phyloP scores from a whole-genome alignment of 2,797 vertebrate species.

The Pangasius mekongensis region DNA sequence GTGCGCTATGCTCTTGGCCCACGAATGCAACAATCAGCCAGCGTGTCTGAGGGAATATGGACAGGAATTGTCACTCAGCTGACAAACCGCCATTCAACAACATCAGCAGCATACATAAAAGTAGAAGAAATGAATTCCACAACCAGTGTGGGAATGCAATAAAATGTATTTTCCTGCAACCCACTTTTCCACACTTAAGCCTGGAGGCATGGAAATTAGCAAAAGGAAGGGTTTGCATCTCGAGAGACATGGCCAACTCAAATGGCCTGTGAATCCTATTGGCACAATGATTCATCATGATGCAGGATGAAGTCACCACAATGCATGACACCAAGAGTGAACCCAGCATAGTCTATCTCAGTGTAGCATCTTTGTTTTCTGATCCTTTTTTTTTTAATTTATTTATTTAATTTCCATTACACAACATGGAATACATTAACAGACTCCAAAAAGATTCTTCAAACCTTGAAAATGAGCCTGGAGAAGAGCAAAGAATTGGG shows the following conservation, averaged over 20 bases:
- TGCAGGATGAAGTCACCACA: slow-evolving; percentile 52
- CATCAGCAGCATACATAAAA: slow-evolving; percentile 64
- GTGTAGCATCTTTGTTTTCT: background rate
- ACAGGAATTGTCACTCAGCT: slow-evolving; percentile 67
- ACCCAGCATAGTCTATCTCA: slow-evolving; percentile 19
- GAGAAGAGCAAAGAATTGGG: slow-evolving; percentile 24
- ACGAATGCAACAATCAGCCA: slow-evolving; percentile 72
- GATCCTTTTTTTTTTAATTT: background rate
- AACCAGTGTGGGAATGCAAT: slow-evolving; percentile 78
- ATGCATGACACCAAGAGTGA: slow-evolving; percentile 48
- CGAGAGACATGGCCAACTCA: slow-evolving; percentile 53
- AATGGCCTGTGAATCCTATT: slow-evolving; percentile 53
- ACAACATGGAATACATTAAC: slow-evolving; percentile 29
- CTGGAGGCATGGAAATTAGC: slow-evolving; percentile 70
- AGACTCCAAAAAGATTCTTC: slow-evolving; percentile 25
- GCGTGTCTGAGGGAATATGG: slow-evolving; percentile 56
- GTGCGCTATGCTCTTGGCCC: slow-evolving; percentile 66
- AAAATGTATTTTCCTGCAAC: slow-evolving; percentile 78
- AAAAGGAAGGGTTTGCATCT: slow-evolving; percentile 64
- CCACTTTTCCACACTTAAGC: slow-evolving; percentile 77
- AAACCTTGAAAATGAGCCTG: slow-evolving; percentile 23
- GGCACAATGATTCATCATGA: slow-evolving; percentile 45
- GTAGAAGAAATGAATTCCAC: slow-evolving; percentile 67
- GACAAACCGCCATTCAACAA: slow-evolving; percentile 74
- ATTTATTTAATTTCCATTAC: slow-evolving; percentile 37